phyloP scores from a whole-genome alignment of 92 coral and sea anemone species.

The Virgularia gustaviana region DNA sequence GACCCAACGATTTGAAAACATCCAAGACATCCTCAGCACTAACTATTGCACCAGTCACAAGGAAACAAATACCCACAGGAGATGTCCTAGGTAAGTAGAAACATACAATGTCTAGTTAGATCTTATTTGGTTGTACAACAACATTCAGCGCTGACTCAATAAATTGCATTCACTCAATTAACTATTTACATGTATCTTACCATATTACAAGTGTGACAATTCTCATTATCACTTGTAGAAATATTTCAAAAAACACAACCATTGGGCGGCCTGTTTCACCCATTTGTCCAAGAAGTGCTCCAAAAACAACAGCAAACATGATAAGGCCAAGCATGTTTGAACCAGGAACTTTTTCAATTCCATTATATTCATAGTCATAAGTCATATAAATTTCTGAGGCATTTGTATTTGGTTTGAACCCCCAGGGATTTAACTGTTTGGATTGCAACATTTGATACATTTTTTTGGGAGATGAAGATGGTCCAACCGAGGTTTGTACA shows the following conservation, averaged over 20 bases:
- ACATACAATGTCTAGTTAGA: too few species aligned
- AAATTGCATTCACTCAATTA: not conserved
- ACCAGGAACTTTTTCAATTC: constrained; percentile 12
- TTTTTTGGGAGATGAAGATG: not conserved
- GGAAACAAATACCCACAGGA: constrained; percentile 31
- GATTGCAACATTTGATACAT: constrained; percentile 13
- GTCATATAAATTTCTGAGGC: constrained; percentile 22
- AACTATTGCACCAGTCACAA: constrained; percentile 23
- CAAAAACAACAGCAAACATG: constrained; percentile 34
- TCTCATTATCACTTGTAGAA: constrained; percentile 9
- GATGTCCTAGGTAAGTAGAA: constrained; percentile 8
- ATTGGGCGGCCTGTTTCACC: constrained; percentile 25
- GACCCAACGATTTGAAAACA: constrained; percentile 21
- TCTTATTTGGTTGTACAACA: too few species aligned
- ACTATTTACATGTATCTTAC: not conserved
- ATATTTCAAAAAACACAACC: constrained; percentile 24
- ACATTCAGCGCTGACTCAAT: not conserved
- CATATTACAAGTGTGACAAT: constrained; percentile 20
- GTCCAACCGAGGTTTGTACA: not conserved
- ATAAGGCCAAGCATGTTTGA: constrained; percentile 28
- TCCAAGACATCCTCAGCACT: constrained; percentile 2
- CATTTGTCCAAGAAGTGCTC: constrained; percentile 18
- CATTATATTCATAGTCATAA: constrained; percentile 20
- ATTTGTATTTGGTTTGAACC: not conserved
- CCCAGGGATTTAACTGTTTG: constrained; percentile 29